Percentiles rank a stretch among this genome's conserved stretches.
Evolutionary conservation across 2,888 invertebrate genomes (phyloP).

Genomic region (Trichogramma evanescens): DNA sequence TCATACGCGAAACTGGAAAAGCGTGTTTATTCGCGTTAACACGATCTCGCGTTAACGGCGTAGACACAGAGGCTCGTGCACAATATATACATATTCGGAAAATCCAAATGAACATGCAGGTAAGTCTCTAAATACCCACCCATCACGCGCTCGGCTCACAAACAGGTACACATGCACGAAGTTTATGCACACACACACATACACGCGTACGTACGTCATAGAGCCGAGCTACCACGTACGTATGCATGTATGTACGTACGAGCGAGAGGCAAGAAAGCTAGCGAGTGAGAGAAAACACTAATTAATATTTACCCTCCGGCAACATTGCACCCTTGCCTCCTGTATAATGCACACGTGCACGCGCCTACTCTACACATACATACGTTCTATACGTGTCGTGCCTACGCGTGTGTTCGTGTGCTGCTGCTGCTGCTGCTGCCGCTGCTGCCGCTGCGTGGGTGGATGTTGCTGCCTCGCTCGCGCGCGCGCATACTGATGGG

Average conservation of each 20-base stretch:
- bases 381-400: constrained; percentile 2
- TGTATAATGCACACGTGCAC: neutral
- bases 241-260: constrained; percentile 1
- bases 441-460: constrained; percentile 6
- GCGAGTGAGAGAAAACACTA: constrained; percentile 29
- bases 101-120: neutral
- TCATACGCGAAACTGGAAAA: constrained; percentile 10
- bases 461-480: constrained; percentile 6
- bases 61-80: neutral
- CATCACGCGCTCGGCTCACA: neutral
- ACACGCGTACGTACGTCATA: constrained; percentile 1
- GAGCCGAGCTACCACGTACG: constrained; percentile 1
- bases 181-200: neutral
- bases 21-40: constrained; percentile 41
- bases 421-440: constrained; percentile 5
- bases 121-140: neutral
- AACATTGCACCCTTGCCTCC: constrained; percentile 37
- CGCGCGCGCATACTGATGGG: too few species aligned
- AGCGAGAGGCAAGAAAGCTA: constrained; percentile 5
- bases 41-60: constrained; percentile 30
- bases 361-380: neutral
- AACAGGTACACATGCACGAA: neutral
- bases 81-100: neutral
- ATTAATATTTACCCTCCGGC: constrained; percentile 46
- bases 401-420: neutral